Evolutionary conservation across 2,888 invertebrate species (phyloP).

Genomic region (Phrixothrix hirtus): DNA sequence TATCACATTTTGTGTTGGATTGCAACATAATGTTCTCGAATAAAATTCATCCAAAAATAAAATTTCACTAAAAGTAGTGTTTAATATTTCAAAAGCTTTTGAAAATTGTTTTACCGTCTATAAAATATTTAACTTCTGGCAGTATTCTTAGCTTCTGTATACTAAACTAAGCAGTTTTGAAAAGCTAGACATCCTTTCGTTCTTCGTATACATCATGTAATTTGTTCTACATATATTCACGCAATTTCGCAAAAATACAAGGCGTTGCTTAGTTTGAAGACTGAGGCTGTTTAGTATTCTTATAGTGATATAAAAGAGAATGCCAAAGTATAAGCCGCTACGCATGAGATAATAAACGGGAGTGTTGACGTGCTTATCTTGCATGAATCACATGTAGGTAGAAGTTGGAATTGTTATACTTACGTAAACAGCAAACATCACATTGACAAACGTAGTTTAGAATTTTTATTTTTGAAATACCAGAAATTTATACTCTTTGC

Average conservation of each 20-base stretch:
- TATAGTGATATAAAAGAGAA: conserved; percentile 13
- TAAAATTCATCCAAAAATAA: too few relatives aligned
- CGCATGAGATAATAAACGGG: conserved; percentile 22
- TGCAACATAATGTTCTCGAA: too few relatives aligned
- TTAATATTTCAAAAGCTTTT: not conserved
- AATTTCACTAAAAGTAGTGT: too few relatives aligned
- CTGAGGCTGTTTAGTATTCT: conserved; percentile 16
- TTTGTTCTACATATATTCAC: not conserved
- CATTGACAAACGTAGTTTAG: not conserved
- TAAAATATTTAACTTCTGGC: not conserved
- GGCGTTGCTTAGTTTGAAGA: conserved; percentile 7
- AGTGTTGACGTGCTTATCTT: conserved; percentile 22
- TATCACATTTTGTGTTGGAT: too few relatives aligned
- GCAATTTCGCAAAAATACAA: conserved; percentile 6
- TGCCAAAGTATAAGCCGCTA: conserved; percentile 12
- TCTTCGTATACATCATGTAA: not conserved
- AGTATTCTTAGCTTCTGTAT: not conserved
- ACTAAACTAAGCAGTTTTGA: not conserved
- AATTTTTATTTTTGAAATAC: not conserved
- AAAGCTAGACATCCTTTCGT: not conserved
- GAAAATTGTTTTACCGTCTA: not conserved
- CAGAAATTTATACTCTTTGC: too few relatives aligned
- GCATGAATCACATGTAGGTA: conserved; percentile 16
- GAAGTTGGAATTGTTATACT: conserved; percentile 13
- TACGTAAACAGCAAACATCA: conserved; percentile 4